phyloP scores from a whole-genome alignment of 2,113 vertebrate genomes.

The Centropristis striata region DNA sequence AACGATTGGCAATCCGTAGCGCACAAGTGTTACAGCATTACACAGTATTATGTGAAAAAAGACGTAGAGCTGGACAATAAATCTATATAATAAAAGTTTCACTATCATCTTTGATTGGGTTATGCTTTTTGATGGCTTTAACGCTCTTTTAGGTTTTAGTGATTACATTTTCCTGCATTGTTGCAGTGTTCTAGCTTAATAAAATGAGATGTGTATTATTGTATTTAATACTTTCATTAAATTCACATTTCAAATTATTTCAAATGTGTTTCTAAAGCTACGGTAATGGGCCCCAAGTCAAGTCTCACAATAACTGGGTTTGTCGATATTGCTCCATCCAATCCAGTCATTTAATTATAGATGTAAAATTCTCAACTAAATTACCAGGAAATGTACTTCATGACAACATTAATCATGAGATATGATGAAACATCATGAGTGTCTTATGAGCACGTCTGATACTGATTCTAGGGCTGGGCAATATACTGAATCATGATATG shows the following conservation, averaged over 20 bases:
- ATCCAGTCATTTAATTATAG: background rate
- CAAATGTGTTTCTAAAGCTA: conserved; percentile 1
- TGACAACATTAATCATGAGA: background rate
- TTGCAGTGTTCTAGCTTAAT: background rate
- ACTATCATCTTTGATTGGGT: background rate
- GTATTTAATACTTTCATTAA: background rate
- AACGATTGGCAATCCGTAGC: background rate
- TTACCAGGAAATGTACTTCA: background rate
- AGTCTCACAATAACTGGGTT: background rate
- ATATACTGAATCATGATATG: too few relatives aligned
- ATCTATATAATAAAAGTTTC: conserved; percentile 8
- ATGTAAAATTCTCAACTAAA: background rate
- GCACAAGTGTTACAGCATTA: too few relatives aligned
- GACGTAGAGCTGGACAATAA: background rate
- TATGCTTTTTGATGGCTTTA: background rate
- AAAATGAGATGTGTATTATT: background rate
- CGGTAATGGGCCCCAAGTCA: background rate
- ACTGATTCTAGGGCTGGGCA: too few relatives aligned
- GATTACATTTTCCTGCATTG: background rate
- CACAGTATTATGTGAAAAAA: background rate
- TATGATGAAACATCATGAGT: too few relatives aligned
- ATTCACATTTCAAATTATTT: background rate
- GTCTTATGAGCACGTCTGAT: background rate
- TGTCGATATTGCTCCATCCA: background rate
- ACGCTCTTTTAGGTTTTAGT: background rate